These are phyloP conservation scores for Plectrocnemia conspersa DNA, from an alignment of 1,140 invertebrate genomes.

Conservation along the genomic window DNA sequence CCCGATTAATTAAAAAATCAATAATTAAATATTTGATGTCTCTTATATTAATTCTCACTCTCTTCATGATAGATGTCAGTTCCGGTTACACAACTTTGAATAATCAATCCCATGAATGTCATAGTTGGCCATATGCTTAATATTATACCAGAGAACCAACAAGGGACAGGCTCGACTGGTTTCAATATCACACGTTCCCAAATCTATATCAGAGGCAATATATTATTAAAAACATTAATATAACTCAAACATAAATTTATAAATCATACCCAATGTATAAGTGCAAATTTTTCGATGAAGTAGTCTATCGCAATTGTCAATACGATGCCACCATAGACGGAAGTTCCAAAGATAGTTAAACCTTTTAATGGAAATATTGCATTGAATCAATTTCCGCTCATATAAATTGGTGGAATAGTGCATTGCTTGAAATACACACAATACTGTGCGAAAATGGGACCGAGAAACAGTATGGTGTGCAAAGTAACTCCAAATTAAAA, in stretches of 20 bases:
- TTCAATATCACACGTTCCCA: slow-evolving; percentile 51
- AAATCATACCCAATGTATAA: slow-evolving; percentile 62
- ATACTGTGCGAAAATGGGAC: too few species aligned
- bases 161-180: slow-evolving; percentile 54
- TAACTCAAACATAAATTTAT: slow-evolving; percentile 22
- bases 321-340: slow-evolving; percentile 70
- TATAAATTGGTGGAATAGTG: too few species aligned
- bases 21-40: neutral
- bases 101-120: slow-evolving; percentile 61
- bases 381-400: too few species aligned
- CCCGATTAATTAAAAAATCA: neutral
- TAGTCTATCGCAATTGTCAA: slow-evolving; percentile 69
- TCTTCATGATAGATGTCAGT: slow-evolving; percentile 64
- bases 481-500: too few species aligned
- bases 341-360: slow-evolving; percentile 70
- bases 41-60: slow-evolving; percentile 42
- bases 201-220: slow-evolving; percentile 33
- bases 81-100: slow-evolving; percentile 67
- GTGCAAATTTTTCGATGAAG: slow-evolving; percentile 67
- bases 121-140: slow-evolving; percentile 69
- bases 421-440: too few species aligned
- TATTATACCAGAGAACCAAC: slow-evolving; percentile 74
- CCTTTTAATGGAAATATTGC: too few species aligned
- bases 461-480: too few species aligned
- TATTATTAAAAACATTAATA: neutral